Conservation (phyloP, 37 sponge, comb jelly and placozoan species). For the Beroe forskalii region DNA sequence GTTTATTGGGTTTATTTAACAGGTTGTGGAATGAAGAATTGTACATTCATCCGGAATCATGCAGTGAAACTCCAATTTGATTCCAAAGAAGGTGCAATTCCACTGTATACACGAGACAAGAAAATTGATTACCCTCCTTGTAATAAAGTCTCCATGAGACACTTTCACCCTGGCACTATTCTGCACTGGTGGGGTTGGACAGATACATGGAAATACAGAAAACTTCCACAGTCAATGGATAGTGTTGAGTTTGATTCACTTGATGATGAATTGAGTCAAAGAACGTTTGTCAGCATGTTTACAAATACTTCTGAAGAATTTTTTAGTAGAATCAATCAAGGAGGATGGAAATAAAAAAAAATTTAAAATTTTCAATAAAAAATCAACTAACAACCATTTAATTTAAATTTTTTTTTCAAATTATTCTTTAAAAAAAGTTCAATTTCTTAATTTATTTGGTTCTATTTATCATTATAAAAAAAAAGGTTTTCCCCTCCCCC, state of each 20-base stretch:
- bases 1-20: too few relatives aligned
- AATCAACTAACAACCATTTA: background rate
- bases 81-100: background rate
- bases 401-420: too few relatives aligned
- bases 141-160: slow-evolving; percentile 20
- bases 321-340: slow-evolving; percentile 4
- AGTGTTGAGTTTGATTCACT: slow-evolving; percentile 26
- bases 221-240: background rate
- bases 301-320: slow-evolving; percentile 44
- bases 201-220: slow-evolving; percentile 45
- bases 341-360: slow-evolving; percentile 54
- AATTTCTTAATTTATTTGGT: too few relatives aligned
- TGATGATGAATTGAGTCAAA: slow-evolving; percentile 27
- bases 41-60: slow-evolving; percentile 33
- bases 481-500: too few relatives aligned
- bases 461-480: too few relatives aligned
- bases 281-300: slow-evolving; percentile 52
- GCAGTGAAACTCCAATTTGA: slow-evolving; percentile 47
- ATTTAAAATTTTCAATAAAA: background rate
- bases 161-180: slow-evolving; percentile 22
- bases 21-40: slow-evolving; percentile 56
- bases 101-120: slow-evolving; percentile 31
- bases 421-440: too few relatives aligned
- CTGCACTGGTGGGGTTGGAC: slow-evolving; percentile 64
- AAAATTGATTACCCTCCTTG: slow-evolving; percentile 28